These are phyloP conservation scores for Zonotrichia leucophrys DNA, from an alignment of 2,113 vertebrate species.

Conservation along the genomic window DNA sequence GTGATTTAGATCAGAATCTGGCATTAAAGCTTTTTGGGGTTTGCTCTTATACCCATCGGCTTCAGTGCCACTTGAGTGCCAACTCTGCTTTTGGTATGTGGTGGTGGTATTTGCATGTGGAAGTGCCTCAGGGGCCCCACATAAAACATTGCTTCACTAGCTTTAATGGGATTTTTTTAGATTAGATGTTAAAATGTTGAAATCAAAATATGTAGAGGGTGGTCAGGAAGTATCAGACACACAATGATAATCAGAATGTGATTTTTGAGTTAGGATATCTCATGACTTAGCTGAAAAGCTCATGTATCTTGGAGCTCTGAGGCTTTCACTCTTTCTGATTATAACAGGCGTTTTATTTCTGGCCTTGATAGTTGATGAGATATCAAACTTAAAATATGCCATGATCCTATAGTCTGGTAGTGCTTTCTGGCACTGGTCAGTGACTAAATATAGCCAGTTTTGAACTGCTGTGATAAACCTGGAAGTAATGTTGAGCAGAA, in stretches of 20 bases:
- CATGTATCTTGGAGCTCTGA: neutral
- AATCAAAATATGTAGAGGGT: constrained; percentile 23
- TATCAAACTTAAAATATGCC: constrained; percentile 60
- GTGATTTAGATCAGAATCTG: constrained; percentile 37
- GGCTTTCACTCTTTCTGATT: constrained; percentile 21
- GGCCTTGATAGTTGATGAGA: constrained; percentile 34
- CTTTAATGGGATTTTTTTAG: constrained; percentile 16
- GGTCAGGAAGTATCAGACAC: neutral
- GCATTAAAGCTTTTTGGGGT: neutral
- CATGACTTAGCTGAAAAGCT: neutral
- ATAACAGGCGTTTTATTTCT: constrained; percentile 52
- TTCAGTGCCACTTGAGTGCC: neutral
- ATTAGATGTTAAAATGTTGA: constrained; percentile 45
- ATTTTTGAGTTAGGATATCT: neutral
- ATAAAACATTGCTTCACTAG: constrained; percentile 26
- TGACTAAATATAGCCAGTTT: constrained; percentile 54
- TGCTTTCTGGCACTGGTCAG: constrained; percentile 50
- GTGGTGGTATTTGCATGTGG: constrained; percentile 27
- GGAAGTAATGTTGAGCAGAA: constrained; percentile 56
- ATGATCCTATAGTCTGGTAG: constrained; percentile 57
- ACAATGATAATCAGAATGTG: neutral
- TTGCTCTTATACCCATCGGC: neutral
- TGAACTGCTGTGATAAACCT: constrained; percentile 28
- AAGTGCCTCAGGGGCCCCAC: constrained; percentile 6
- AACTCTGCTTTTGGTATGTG: neutral